phyloP scores from a whole-genome alignment of 2,797 vertebrate genomes.

The Clarias platycephalus region DNA sequence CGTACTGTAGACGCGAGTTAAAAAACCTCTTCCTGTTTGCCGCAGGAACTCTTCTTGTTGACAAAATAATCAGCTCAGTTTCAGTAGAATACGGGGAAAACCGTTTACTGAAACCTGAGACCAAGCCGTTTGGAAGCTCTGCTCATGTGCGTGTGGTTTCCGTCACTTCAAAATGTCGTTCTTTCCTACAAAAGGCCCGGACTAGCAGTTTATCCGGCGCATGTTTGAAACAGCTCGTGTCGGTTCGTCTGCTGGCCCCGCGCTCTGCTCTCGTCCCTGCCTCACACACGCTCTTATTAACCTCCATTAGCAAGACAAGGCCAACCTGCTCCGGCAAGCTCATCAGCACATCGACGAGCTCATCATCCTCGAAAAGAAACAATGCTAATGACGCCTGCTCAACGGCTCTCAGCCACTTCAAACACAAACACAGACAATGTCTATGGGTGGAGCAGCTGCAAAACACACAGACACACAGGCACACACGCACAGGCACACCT shows the following conservation, averaged over 20 bases:
- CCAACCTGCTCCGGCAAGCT: constrained; percentile 53
- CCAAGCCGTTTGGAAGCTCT: background rate
- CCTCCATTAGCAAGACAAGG: constrained; percentile 64
- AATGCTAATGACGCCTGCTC: constrained; percentile 78
- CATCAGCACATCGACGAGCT: constrained; percentile 52
- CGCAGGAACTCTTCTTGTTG: constrained; percentile 30
- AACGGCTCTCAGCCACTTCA: constrained; percentile 66
- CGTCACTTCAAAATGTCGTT: constrained; percentile 10
- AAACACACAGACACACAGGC: constrained; percentile 36
- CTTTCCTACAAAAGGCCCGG: constrained; percentile 17
- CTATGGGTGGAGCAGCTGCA: constrained; percentile 45
- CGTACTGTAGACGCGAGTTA: constrained; percentile 32
- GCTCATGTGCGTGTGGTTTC: no score
- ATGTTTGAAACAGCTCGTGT: constrained; percentile 16
- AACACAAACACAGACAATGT: constrained; percentile 50
- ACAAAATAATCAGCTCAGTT: constrained; percentile 32
- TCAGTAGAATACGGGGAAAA: background rate
- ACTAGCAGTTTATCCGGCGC: constrained; percentile 4
- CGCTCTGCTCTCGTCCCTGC: constrained; percentile 36
- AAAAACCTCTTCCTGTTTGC: constrained; percentile 44
- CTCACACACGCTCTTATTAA: constrained; percentile 52
- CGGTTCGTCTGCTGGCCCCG: constrained; percentile 28
- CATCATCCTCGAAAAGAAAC: constrained; percentile 75
- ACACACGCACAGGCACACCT: constrained; percentile 2
- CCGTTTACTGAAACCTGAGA: constrained; percentile 16